Evolutionary conservation across 2,797 vertebrate genomes (phyloP).

Genomic region (Pseudopleuronectes americanus): DNA sequence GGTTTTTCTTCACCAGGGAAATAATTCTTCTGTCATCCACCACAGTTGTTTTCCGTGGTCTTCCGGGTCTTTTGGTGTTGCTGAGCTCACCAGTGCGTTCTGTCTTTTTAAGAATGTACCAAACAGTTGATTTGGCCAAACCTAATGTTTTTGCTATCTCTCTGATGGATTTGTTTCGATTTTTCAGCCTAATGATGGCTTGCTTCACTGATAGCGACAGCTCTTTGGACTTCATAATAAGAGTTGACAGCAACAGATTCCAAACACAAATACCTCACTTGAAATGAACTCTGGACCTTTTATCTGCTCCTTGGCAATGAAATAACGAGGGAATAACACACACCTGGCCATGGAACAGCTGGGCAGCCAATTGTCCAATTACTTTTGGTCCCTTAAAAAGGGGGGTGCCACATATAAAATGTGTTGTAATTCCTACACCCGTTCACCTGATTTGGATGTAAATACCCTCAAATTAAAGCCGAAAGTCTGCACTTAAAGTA

Average conservation of each 20-base stretch:
- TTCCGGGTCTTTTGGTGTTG: conserved; percentile 30
- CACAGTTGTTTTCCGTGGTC: conserved; percentile 51
- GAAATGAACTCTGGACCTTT: conserved; percentile 12
- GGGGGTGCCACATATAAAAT: too few species aligned
- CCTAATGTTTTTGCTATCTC: background rate
- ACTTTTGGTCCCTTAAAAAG: background rate
- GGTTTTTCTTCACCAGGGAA: conserved; percentile 57
- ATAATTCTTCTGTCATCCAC: conserved; percentile 48
- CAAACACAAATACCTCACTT: conserved; percentile 35
- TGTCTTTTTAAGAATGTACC: too few species aligned
- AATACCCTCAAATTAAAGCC: too few species aligned
- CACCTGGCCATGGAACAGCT: too few species aligned
- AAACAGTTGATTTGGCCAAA: too few species aligned
- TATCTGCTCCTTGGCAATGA: too few species aligned
- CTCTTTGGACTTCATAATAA: conserved; percentile 26
- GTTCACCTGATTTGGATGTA: too few species aligned
- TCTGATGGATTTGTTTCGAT: conserved; percentile 16
- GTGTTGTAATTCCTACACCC: too few species aligned
- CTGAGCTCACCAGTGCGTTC: conserved; percentile 5
- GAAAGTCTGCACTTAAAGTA: too few species aligned
- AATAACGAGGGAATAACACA: too few species aligned
- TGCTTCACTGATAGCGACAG: conserved; percentile 46
- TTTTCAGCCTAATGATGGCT: conserved; percentile 47
- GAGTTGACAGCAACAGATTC: conserved; percentile 39
- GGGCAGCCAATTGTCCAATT: too few species aligned